These are phyloP conservation scores for Drosophila virilis DNA, from an alignment of 1,140 invertebrate genomes.

Conservation along the genomic window DNA sequence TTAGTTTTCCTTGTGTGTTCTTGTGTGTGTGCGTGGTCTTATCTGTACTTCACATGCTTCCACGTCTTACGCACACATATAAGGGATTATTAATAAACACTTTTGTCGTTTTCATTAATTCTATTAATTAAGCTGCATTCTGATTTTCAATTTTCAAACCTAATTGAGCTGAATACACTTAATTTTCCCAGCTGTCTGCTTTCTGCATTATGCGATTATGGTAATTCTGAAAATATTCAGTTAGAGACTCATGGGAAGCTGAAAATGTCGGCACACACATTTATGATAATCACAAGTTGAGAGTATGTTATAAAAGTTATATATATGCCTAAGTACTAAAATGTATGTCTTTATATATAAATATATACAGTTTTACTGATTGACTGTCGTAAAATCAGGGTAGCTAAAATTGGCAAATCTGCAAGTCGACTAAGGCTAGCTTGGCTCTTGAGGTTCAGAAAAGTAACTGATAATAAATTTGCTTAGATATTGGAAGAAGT, in stretches of 20 bases:
- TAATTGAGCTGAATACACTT: slow-evolving; percentile 18
- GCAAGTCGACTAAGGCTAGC: no score
- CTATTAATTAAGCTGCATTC: slow-evolving; percentile 45
- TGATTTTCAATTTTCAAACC: slow-evolving; percentile 21
- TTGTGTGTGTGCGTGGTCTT: neutral
- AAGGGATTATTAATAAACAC: slow-evolving; percentile 33
- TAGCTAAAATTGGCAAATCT: no score
- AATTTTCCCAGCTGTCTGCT: slow-evolving; percentile 25
- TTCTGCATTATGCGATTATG: slow-evolving; percentile 67
- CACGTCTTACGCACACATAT: neutral
- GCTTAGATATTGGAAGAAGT: no score
- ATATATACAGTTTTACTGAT: neutral
- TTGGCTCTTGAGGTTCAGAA: no score
- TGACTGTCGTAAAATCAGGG: neutral
- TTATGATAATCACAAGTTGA: slow-evolving; percentile 39
- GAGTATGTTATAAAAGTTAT: slow-evolving; percentile 35
- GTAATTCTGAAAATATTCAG: slow-evolving; percentile 34
- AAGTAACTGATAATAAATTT: no score
- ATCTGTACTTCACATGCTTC: slow-evolving; percentile 12
- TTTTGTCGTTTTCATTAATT: slow-evolving; percentile 44
- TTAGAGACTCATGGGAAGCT: neutral
- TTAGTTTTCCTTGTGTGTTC: slow-evolving; percentile 35
- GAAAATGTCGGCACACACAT: slow-evolving; percentile 11
- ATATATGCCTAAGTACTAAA: slow-evolving; percentile 16
- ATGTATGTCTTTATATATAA: no score